Evolutionary conservation across 2,888 invertebrate species (phyloP).

Genomic region (Thera britannica): DNA sequence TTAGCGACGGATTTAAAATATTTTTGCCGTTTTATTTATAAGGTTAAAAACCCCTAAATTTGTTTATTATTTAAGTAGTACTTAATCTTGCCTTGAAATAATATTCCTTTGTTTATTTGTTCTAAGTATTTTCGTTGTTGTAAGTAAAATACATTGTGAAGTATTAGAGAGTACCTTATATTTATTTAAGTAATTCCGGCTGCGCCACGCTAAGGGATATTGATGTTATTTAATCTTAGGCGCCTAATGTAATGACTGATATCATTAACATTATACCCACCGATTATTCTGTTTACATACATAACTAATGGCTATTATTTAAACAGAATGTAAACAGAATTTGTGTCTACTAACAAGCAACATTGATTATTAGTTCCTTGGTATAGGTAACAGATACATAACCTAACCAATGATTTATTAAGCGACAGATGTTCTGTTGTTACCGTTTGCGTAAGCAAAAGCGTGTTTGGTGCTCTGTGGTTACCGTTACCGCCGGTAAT

Average conservation of each 20-base stretch:
- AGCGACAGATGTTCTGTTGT: no score
- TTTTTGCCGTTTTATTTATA: slow-evolving; percentile 11
- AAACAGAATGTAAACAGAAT: no score
- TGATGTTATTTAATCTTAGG: slow-evolving; percentile 27
- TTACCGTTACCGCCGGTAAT: no score
- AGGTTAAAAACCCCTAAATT: slow-evolving; percentile 18
- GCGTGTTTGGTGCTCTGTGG: no score
- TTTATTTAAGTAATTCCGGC: slow-evolving; percentile 11
- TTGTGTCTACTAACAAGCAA: no score
- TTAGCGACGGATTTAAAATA: slow-evolving; percentile 7
- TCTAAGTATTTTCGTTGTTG: slow-evolving; percentile 29
- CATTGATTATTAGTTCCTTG: no score
- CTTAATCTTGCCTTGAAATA: slow-evolving; percentile 20
- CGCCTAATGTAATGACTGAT: slow-evolving; percentile 26
- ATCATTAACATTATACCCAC: slow-evolving; percentile 21
- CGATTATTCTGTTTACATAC: slow-evolving; percentile 21
- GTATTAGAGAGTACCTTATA: slow-evolving; percentile 10
- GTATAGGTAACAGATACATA: no score
- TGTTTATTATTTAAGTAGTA: slow-evolving; percentile 19
- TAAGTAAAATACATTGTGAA: slow-evolving; percentile 15
- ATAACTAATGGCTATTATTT: background rate
- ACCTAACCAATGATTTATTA: no score
- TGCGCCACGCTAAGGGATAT: slow-evolving; percentile 9
- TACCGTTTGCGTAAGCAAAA: no score
- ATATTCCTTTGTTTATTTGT: slow-evolving; percentile 20